Base-by-base conservation (phyloP, 2,888 invertebrate species). In the Troides helena region DNA sequence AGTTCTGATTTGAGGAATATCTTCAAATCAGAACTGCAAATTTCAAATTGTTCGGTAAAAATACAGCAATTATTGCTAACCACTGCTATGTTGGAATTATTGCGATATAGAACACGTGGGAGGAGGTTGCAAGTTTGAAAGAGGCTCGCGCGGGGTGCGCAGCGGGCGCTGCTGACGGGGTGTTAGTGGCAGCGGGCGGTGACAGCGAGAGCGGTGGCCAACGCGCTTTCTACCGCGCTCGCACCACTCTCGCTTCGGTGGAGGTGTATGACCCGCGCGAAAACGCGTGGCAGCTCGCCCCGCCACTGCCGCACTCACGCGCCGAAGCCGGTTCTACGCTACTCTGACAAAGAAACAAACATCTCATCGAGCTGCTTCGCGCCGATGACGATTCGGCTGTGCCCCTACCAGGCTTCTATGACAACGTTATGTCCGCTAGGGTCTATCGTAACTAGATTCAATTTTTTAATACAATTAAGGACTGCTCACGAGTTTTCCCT, bases 321-420 rank as follows among this genome's bases (percentile, higher is more conserved):
- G 96, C 97, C 67, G 98, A 98, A 89, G 97, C 97, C 61, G 97
- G 97, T 72, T 97, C 97, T 73, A 96, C 97, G 70, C 95, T 97
- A 81, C 95, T 95, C 83, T 95, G 95, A 94, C 93, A 77, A 72
- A 72, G 71, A 70, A 21, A 18, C 50, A 36, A 23, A 12, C 39
- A 25, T 46, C 68, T 17, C 6, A 14, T 23, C 2, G 25, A 14
- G 30, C 25, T n/a, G 18, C 6, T 30, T 17, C n/a, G 58, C 59
- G 10, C 5, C 46, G 50, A 21, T 39, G 57, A 39, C 17, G n/a
- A 36, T n/a, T 6, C 57, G 58, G 5, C 23, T 25, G 23, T 62
- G n/a, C 36, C 57, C 7, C 30, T 39, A 6, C 65, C 39, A 12
- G 21, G 23, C 14, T 25, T 66, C 59, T 39, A 58, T 43, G 36